A percentile compares a stretch with the other conserved stretches of the same genome.
Conservation (phyloP, 2,888 invertebrate genomes). For the Xestia c-nigrum region DNA sequence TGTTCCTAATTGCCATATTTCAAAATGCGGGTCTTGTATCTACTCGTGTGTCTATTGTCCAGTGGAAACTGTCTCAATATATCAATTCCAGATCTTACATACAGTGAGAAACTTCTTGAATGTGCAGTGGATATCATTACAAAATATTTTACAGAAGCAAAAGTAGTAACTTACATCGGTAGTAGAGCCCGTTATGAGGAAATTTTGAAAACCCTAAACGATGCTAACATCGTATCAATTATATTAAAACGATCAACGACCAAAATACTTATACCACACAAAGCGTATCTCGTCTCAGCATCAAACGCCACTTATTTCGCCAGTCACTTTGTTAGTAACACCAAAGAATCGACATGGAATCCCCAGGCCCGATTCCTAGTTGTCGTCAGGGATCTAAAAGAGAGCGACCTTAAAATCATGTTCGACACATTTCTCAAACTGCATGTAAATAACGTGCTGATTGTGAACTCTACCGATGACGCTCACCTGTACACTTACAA, state of each 20-base stretch:
- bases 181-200: constrained; percentile 35
- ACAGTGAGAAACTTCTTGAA: constrained; percentile 31
- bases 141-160: constrained; percentile 46
- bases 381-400: constrained; percentile 63
- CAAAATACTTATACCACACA: constrained; percentile 41
- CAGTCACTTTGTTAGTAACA: constrained; percentile 55
- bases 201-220: constrained; percentile 47
- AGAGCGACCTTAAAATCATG: constrained; percentile 61
- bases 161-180: constrained; percentile 52
- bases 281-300: constrained; percentile 70
- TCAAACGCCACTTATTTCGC: constrained; percentile 59
- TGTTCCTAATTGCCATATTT: neutral
- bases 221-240: constrained; percentile 32
- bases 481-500: constrained; percentile 77
- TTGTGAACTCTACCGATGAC: constrained; percentile 70
- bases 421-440: constrained; percentile 72
- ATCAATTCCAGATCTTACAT: neutral
- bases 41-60: constrained; percentile 40
- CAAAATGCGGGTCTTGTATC: constrained; percentile 35
- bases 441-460: constrained; percentile 71
- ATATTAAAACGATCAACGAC: constrained; percentile 17
- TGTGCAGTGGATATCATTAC: constrained; percentile 46
- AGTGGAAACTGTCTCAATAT: constrained; percentile 35
- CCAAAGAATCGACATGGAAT: constrained; percentile 72
- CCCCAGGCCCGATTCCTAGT: constrained; percentile 73